Conservation (phyloP, 2,888 invertebrate species). For the Rhingia campestris region DNA sequence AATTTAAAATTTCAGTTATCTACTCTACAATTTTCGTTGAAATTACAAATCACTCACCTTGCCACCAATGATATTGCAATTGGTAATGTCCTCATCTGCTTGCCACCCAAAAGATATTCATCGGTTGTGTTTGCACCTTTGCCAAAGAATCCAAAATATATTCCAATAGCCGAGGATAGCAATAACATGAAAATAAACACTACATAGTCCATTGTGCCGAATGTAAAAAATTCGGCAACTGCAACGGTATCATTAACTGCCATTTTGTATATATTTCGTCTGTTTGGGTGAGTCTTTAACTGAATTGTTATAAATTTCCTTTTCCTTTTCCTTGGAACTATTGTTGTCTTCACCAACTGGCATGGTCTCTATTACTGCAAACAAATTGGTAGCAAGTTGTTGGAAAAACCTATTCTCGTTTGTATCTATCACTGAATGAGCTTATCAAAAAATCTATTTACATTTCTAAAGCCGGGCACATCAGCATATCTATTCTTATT, state of each 20-base stretch:
- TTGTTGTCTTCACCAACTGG: not conserved
- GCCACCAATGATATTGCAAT: constrained; percentile 87
- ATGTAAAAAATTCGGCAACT: constrained; percentile 74
- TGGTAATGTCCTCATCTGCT: constrained; percentile 85
- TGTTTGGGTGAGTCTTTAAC: not conserved
- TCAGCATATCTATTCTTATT: too few relatives aligned
- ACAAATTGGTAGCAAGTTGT: too few relatives aligned
- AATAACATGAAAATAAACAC: constrained; percentile 84
- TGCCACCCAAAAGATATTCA: constrained; percentile 85
- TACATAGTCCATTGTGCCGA: constrained; percentile 83
- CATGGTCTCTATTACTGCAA: too few relatives aligned
- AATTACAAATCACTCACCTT: constrained; percentile 75
- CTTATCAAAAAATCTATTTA: too few relatives aligned
- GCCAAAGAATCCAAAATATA: constrained; percentile 85
- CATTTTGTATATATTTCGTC: not conserved
- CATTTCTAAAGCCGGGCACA: too few relatives aligned
- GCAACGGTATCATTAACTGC: not conserved
- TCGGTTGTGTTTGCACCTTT: constrained; percentile 83
- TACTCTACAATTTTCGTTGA: too few relatives aligned
- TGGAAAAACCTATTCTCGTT: too few relatives aligned
- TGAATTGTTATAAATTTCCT: not conserved
- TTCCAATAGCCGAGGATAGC: constrained; percentile 84
- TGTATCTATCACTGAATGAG: too few relatives aligned
- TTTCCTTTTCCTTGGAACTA: not conserved
- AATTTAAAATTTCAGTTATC: too few relatives aligned